Evolutionary conservation across 2,113 vertebrate species (phyloP), one percentile per base, ranked within the genome.

Genomic region (Ophiodon elongatus): DNA sequence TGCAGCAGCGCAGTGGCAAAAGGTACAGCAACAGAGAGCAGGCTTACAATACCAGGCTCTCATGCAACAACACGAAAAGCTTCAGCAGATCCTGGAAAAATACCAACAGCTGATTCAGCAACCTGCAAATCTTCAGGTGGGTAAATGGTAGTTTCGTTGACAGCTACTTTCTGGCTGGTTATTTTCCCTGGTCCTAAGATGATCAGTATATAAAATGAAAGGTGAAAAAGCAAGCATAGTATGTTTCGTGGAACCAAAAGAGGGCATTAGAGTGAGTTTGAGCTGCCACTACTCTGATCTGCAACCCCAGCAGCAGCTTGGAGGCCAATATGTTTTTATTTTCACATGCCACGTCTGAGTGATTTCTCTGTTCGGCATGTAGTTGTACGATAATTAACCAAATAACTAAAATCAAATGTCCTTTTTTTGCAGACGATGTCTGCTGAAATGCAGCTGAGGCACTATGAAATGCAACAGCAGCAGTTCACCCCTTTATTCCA

Each of bases 1-100:
- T 0, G 98, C 98, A 64, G 98, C 98, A 14, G 98, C 98, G 33
- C 98, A 99, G 56, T 99, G 98, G 98, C 98, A 99, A 88, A 97
- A 99, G 78, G 97, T 98, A 68, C 98, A 98, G 78, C 98, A 99
- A 39, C 97, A 99, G 63, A 96, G 97, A 13, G 96, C 97, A 0
- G 96, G 97, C 29, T 95, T 97, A 90, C 98, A 99, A 2, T 99
- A 99, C 92, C 98, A 99, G 91, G 97, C 97, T 35, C 98, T 99
- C 71, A 99, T 99, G 97, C 97, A 98, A 91, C 97, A 99, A 66
- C 98, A 99, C 9, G 96, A 96, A 23, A 97, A 98, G 80, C 94
- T 99, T 67, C 98, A 99, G 89, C 96, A 98, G 85, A 94, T 99
- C 27, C 95, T 99, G 0, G 97, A 98, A 67, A 95, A 97, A 79